phyloP scores from a whole-genome alignment of 2,797 vertebrate genomes.

The Mormyrops boulengeri region DNA sequence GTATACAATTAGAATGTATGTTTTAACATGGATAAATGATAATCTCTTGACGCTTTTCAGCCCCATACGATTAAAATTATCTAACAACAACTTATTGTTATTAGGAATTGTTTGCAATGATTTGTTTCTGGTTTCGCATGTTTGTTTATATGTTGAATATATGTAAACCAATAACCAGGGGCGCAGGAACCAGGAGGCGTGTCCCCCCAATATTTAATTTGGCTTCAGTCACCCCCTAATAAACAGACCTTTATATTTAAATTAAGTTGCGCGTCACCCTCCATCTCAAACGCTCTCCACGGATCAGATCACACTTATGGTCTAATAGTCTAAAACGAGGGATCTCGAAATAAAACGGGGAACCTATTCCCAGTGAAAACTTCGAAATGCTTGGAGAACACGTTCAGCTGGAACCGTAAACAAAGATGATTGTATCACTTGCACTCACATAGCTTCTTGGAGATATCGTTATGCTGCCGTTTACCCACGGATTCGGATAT shows the following conservation, averaged over 20 bases:
- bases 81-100: neutral
- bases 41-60: neutral
- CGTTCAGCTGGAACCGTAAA: neutral
- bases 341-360: neutral
- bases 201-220: neutral
- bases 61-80: neutral
- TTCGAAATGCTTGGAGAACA: neutral
- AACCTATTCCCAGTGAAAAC: neutral
- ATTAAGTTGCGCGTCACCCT: neutral
- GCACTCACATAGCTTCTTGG: neutral
- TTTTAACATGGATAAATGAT: neutral
- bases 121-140: neutral
- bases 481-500: neutral
- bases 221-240: neutral
- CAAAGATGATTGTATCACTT: neutral
- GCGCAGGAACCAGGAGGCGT: neutral
- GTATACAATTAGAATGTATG: neutral
- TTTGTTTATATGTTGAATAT: neutral
- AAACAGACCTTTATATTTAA: neutral
- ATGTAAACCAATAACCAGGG: neutral
- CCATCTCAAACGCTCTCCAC: neutral
- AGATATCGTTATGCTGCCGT: neutral
- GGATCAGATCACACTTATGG: neutral
- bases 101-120: neutral
- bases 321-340: neutral